A percentile compares a stretch with the other conserved stretches of the same genome.
phyloP scores from a whole-genome alignment of 2,888 invertebrate species.

The Operophtera brumata region DNA sequence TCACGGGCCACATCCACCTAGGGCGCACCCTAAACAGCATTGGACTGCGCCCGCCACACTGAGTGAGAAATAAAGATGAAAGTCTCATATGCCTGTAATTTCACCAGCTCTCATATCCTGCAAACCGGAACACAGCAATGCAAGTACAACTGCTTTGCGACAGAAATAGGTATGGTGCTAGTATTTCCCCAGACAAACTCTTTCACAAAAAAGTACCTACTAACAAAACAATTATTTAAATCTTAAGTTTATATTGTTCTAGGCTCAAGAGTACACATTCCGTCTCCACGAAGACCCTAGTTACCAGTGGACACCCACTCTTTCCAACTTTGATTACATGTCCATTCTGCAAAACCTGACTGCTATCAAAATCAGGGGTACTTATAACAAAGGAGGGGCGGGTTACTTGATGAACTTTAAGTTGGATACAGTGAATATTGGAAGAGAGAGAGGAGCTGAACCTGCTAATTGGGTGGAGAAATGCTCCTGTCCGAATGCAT shows the following conservation, averaged over 20 bases:
- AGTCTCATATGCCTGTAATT: too few relatives aligned
- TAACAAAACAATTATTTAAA: too few relatives aligned
- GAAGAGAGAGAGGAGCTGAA: constrained; percentile 83
- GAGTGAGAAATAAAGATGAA: too few relatives aligned
- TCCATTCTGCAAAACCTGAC: constrained; percentile 96
- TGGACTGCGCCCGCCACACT: too few relatives aligned
- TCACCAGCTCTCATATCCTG: too few relatives aligned
- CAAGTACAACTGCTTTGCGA: too few relatives aligned
- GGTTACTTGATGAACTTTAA: constrained; percentile 95
- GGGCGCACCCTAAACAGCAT: too few relatives aligned
- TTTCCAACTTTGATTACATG: constrained; percentile 93
- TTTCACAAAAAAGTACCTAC: too few relatives aligned
- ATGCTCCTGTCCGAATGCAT: constrained; percentile 93
- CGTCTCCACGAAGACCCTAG: constrained; percentile 94
- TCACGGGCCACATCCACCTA: too few relatives aligned
- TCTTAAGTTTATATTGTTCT: constrained; percentile 37
- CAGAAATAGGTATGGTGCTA: too few relatives aligned
- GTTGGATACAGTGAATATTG: constrained; percentile 92
- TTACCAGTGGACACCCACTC: constrained; percentile 96
- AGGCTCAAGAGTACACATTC: constrained; percentile 90
- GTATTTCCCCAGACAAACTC: too few relatives aligned
- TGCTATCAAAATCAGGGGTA: constrained; percentile 95
- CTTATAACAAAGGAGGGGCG: constrained; percentile 90
- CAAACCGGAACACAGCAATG: too few relatives aligned
- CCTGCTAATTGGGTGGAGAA: constrained; percentile 96